phyloP scores from a whole-genome alignment of 30 jellyfish, hydroid and myxozoan genomes.

The Aurelia coerulea region DNA sequence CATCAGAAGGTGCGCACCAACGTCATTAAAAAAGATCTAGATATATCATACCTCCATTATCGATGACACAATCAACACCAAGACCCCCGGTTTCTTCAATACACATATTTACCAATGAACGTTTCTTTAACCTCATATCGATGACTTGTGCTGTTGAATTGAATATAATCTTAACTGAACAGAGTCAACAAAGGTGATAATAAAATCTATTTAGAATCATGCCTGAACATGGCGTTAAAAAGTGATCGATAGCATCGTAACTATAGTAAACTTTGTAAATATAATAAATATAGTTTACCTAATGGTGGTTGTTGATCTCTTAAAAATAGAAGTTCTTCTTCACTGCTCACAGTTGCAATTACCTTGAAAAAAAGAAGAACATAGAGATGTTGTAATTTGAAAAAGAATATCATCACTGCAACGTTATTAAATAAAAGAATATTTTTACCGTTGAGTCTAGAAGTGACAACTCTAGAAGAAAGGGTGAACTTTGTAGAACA shows the following conservation, averaged over 20 bases:
- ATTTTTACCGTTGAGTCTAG: too few species aligned
- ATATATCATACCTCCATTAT: conserved; percentile 69
- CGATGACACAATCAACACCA: conserved; percentile 89
- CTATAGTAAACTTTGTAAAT: background rate
- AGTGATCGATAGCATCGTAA: too few species aligned
- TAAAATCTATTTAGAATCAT: too few species aligned
- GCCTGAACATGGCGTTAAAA: too few species aligned
- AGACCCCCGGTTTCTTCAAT: conserved; percentile 95
- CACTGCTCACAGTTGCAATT: conserved; percentile 69
- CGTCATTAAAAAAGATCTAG: too few species aligned
- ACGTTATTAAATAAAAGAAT: too few species aligned
- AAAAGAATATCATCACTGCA: background rate
- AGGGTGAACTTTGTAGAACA: too few species aligned
- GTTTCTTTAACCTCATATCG: conserved; percentile 75
- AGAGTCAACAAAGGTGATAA: too few species aligned
- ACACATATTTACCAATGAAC: conserved; percentile 56
- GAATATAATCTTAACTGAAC: too few species aligned
- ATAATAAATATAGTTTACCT: conserved; percentile 29
- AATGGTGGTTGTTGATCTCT: conserved; percentile 54
- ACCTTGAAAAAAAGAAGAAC: conserved; percentile 51
- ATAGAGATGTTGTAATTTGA: background rate
- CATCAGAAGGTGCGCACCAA: too few species aligned
- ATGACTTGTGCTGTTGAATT: conserved; percentile 41
- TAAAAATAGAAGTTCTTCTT: conserved; percentile 67
- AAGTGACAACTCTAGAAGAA: too few species aligned